Conservation (phyloP, 2,113 vertebrate genomes). For the Nothoprocta pentlandii region DNA sequence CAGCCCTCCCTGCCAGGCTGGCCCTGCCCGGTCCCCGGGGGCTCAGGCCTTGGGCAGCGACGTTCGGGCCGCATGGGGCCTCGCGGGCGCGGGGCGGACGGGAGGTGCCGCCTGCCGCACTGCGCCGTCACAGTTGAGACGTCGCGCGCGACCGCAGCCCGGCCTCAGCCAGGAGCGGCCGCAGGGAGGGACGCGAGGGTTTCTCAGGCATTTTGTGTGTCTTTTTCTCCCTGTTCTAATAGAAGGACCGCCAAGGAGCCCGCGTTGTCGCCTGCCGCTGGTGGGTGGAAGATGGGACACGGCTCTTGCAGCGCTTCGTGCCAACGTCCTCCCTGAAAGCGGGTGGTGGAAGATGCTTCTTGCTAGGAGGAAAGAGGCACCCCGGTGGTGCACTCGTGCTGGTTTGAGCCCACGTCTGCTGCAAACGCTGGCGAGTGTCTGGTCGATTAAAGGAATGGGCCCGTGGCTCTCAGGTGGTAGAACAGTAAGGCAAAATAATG, state of each 20-base stretch:
- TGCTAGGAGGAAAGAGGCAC: not conserved
- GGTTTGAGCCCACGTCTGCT: not conserved
- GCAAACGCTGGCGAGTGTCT: not conserved
- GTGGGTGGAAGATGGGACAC: not conserved
- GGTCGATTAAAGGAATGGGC: not conserved
- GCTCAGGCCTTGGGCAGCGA: too few species aligned
- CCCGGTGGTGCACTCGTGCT: not conserved
- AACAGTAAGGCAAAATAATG: not conserved
- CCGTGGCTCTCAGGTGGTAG: not conserved
- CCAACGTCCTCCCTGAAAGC: rapidly evolving
- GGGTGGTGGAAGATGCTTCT: not conserved
- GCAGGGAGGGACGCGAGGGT: not conserved
- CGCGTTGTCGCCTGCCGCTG: not conserved
- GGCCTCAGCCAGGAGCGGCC: not conserved
- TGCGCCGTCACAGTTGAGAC: conserved; percentile 55
- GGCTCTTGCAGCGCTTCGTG: not conserved
- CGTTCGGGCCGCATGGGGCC: not conserved
- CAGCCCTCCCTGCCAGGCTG: not conserved
- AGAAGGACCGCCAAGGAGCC: not conserved
- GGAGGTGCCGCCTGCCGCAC: not conserved
- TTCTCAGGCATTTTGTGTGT: not conserved
- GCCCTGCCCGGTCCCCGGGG: not conserved
- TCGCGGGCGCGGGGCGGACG: not conserved
- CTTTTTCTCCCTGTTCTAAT: rapidly evolving
- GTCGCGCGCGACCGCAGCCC: not conserved